These are phyloP conservation scores for Oxyscelio sp. DNA, from an alignment of 2,888 invertebrate genomes.

Conservation along the genomic window DNA sequence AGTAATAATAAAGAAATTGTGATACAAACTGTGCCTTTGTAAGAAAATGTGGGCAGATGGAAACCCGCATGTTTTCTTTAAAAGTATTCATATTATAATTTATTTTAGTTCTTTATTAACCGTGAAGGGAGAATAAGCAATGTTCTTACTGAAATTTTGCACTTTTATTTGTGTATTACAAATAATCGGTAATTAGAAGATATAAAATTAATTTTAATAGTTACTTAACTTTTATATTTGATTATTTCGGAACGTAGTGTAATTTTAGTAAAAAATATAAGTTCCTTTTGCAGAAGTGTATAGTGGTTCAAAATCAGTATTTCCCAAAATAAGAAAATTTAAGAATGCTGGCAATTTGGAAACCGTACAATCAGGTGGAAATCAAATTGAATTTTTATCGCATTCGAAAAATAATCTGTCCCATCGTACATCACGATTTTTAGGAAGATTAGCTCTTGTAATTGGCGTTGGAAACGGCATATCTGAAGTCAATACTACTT, in stretches of 20 bases:
- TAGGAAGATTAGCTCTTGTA: slow-evolving; percentile 82
- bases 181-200: slow-evolving; percentile 40
- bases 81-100: background rate
- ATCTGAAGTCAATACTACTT: slow-evolving; percentile 6
- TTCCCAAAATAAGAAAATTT: slow-evolving; percentile 7
- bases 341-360: slow-evolving; percentile 1
- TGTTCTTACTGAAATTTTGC: slow-evolving; percentile 48
- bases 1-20: slow-evolving; percentile 10
- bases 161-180: slow-evolving; percentile 20
- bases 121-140: slow-evolving; percentile 44
- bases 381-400: background rate
- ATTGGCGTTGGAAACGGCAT: slow-evolving; percentile 81
- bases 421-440: slow-evolving; percentile 78
- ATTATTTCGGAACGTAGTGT: background rate
- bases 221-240: background rate
- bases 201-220: too few species aligned
- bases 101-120: slow-evolving; percentile 53
- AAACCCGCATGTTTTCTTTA: slow-evolving; percentile 69
- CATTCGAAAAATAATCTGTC: background rate
- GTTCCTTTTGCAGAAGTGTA: slow-evolving; percentile 36
- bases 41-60: slow-evolving; percentile 66
- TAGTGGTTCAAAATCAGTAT: slow-evolving; percentile 61
- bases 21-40: too few species aligned
- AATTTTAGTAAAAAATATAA: background rate
- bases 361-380: background rate